Base-by-base conservation (phyloP, 2,113 vertebrate genomes). In the Thamnophis sirtalis region DNA sequence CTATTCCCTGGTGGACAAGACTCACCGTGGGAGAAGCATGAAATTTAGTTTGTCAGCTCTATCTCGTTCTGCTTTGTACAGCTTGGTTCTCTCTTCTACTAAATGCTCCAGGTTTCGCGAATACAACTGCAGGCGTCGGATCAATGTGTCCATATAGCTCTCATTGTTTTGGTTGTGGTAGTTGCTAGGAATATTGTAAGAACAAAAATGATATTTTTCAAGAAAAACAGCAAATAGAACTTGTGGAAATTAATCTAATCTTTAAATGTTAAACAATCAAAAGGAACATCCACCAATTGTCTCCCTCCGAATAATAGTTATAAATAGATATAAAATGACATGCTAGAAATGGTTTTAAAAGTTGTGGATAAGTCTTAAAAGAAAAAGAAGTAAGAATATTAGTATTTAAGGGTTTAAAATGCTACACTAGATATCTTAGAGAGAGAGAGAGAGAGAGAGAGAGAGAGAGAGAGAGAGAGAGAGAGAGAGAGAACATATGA, bases 71-170 rank as follows among this genome's bases (percentile, higher is more conserved):
- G 98, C 98, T 96, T 99, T 99, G 95, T 99, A 99, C 53, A 99
- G 96, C 91, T 98, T 95, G 0, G 99, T 99, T 88, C 99, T 98
- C 93, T 99, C 98, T 95, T 99, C 99, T 93, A 99, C 99, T 95
- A 99, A 97, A 80, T 98, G 98, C 95, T 99, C 99, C 97, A 99
- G 95, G 93, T 99, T 99, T 91, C 97, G 98, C 9, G 99, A 99
- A 93, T 99, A 99, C 85, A 99, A 97, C 97, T 99, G 99, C 43
- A 99, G 97, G 15, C 99, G 98, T 0, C 99, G 98, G 95, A 99
- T 99, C 96, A 99, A 97, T 68, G 99, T 99, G 95, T 99, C 99
- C 99, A 99, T 99, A 95, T 99, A 99, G 28, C 98, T 99, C 96
- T 99, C 98, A 73, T 96, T 99, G 92, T 96, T 98, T 93, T 99